These are phyloP conservation scores for Zaprionus kolodkinae DNA, from an alignment of 1,140 invertebrate species.

Conservation along the genomic window DNA sequence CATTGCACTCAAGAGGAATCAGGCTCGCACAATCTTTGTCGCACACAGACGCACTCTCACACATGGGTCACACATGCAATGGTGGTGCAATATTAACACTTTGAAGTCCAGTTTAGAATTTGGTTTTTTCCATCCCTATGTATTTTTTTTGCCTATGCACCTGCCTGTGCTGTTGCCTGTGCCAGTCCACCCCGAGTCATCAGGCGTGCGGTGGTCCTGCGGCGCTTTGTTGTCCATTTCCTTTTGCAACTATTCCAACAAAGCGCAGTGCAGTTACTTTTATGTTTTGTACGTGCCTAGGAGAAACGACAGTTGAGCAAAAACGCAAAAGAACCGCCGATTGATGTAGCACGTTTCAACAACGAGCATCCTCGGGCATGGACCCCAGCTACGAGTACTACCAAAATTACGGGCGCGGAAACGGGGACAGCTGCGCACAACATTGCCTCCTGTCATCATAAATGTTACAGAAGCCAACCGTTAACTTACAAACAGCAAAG, in stretches of 20 bases:
- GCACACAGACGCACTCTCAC: conserved; percentile 9
- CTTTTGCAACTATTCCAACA: conserved; percentile 81
- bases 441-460: conserved; percentile 78
- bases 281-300: conserved; percentile 78
- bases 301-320: conserved; percentile 58
- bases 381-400: conserved; percentile 16
- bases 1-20: conserved; percentile 62
- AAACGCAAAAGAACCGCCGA: conserved; percentile 48
- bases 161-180: conserved; percentile 7
- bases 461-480: conserved; percentile 57
- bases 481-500: conserved; percentile 14
- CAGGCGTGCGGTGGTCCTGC: conserved; percentile 49
- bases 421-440: conserved; percentile 30
- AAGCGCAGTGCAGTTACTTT: conserved; percentile 81
- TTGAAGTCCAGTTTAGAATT: conserved; percentile 78
- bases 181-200: conserved; percentile 3
- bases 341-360: conserved; percentile 81
- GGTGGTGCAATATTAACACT: conserved; percentile 77
- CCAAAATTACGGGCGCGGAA: background rate
- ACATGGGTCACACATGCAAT: conserved; percentile 45
- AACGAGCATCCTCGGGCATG: conserved; percentile 23
- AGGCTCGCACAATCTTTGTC: conserved; percentile 38
- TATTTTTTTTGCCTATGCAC: conserved; percentile 32
- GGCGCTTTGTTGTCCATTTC: conserved; percentile 65
- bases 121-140: conserved; percentile 45